Percentiles rank a stretch among this genome's conserved stretches.
These are phyloP conservation scores for Cettia cetti DNA, from an alignment of 2,113 vertebrate species.

Conservation along the genomic window DNA sequence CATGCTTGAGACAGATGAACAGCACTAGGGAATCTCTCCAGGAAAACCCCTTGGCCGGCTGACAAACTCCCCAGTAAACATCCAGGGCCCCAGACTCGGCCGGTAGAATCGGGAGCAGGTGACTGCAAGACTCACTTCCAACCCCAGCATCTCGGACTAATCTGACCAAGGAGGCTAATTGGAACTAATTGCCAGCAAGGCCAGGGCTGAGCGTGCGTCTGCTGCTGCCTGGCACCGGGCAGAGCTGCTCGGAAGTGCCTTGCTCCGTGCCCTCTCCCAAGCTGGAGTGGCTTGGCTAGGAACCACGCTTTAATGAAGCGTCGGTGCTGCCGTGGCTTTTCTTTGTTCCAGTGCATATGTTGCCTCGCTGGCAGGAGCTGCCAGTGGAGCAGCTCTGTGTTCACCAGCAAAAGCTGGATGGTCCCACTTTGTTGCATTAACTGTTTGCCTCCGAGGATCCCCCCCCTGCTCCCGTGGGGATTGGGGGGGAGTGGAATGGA, in stretches of 20 bases:
- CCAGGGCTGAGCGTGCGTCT: slow-evolving; percentile 50
- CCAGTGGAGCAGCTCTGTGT: slow-evolving; percentile 14
- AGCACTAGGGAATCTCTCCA: slow-evolving; percentile 35
- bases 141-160: slow-evolving; percentile 46
- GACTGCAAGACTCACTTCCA: slow-evolving; percentile 40
- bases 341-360: slow-evolving; percentile 65
- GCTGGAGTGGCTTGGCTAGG: slow-evolving; percentile 42
- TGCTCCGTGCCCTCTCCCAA: slow-evolving; percentile 28
- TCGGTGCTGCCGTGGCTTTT: slow-evolving; percentile 28
- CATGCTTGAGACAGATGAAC: not conserved
- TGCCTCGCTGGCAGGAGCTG: slow-evolving; percentile 56
- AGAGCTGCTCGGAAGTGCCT: slow-evolving; percentile 9
- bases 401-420: not conserved
- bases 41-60: slow-evolving; percentile 44
- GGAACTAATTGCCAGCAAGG: slow-evolving; percentile 61
- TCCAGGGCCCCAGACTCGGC: not conserved
- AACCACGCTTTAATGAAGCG: slow-evolving; percentile 53
- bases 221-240: slow-evolving; percentile 30
- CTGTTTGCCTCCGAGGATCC: not conserved
- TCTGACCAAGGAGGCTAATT: slow-evolving; percentile 62
- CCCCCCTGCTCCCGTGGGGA: not conserved
- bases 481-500: not conserved
- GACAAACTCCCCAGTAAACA: slow-evolving; percentile 17
- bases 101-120: slow-evolving; percentile 29
- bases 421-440: not conserved